Evolutionary conservation across 2,113 vertebrate genomes (phyloP), one percentile per base, ranked within the genome.

Genomic region (Aix galericulata): DNA sequence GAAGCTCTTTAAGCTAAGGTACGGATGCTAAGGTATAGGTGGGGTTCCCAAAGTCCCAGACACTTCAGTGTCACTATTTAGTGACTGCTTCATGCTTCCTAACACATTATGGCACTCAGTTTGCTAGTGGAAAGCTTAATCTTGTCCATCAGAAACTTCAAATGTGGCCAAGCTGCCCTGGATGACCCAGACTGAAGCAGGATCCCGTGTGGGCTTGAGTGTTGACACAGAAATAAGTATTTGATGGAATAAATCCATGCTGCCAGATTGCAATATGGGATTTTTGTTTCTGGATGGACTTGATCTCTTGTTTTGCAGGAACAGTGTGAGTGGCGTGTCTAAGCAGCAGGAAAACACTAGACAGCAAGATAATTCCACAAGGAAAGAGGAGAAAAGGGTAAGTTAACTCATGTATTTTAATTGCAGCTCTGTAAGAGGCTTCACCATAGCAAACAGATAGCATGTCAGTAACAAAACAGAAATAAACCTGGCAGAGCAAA

Each of bases 91-190:
- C 15, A 0, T 48, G 2, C 52, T 59, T 62, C 53, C 21, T 60
- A 31, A 8, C 32, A 1, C 22, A 5, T 18, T 2, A 8, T 1
- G 44, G 6, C 64, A 20, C 44, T 17, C 32, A 21, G 1, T 52
- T 14, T 26, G 20, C 11, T 6, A 3, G 44, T 3, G 50, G 34
- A 69, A 92, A 75, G 1, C 13, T 53, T 44, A 6, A 66, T 53
- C 32, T 56, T 13, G 2, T 38, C 52, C 36, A 40, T 85, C 36
- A 64, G 27, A 79, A 22, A 11, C 36, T 84, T 59, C 53, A 58
- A 53, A 31, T 18, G 9, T 3, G 25, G 44, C 46, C 69, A 53
- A 55, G 44, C 64, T 13, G n/a, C 17, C 58, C 22, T 23, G 62
- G 22, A 13, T 14, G 17, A 23, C 38, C 60, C 27, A 8, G 12